Evolutionary conservation across 2,888 invertebrate species (phyloP), one percentile per base, ranked within the genome.

Genomic region (Caenorhabditis afra): DNA sequence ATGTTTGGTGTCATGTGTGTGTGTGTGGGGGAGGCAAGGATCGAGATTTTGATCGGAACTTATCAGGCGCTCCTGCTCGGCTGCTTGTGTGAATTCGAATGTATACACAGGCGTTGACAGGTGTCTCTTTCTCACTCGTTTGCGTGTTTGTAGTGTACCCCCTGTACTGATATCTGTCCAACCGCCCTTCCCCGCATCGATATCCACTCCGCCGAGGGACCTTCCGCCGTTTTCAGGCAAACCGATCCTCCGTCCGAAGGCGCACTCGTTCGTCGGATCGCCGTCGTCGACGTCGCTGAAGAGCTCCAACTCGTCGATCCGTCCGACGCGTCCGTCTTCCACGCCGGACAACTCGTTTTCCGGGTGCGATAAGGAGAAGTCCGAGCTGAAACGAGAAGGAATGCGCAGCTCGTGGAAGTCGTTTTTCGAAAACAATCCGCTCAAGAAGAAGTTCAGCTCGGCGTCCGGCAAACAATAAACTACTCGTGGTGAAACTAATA

Each of bases 71-170:
- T 70, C 55, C 61, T 70, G 62, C 37, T 39, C 18, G 22, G 23
- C 52, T 65, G 50, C 53, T 47, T 58, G 50, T 67, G 70, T 71
- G 71, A 71, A 64, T 71, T 70, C 55, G 62, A 71, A 44, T 71
- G 71, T 71, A 71, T 71, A 71, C 71, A 71, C 71, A 71, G 71
- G 62, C 71, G 71, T 71, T 71, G 71, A 71, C 71, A 71, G 71
- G 71, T 71, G 71, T 71, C 62, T 53, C 44, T 29, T 57, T 50
- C 67, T 57, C 39, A 35, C 45, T 58, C 23, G 50, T 67, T 41
- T 44, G 49, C 67, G 58, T 67, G 53, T 39, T 59, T 59, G 68
- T 68, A 52, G 52, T 37, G 50, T 20, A 23, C 41, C 22, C 41
- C 22, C 10, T 49, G 8, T 41, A 41, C 41, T 41, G 41, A 41